These are phyloP conservation scores for Montipora capitata DNA, from an alignment of 92 coral and sea anemone species.

Conservation along the genomic window DNA sequence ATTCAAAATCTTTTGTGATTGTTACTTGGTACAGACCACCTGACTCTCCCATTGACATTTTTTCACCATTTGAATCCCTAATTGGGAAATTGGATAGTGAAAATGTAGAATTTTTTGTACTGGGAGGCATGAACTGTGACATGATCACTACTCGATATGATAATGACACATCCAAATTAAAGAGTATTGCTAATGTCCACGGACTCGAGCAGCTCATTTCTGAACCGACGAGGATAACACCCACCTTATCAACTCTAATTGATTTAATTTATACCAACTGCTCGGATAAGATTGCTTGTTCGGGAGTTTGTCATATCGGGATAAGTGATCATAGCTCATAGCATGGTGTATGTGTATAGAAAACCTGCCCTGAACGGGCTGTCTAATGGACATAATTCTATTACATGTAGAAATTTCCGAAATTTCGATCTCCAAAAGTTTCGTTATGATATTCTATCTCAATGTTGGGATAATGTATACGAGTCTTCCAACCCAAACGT, in stretches of 20 bases:
- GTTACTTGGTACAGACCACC: conserved; percentile 55
- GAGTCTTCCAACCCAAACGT: conserved; percentile 24
- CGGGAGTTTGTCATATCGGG: conserved; percentile 55
- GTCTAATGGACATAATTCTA: conserved; percentile 33
- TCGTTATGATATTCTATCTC: conserved; percentile 32
- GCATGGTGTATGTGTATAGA: conserved; percentile 46
- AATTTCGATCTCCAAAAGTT: conserved; percentile 19
- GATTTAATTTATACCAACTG: neutral
- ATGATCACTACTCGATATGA: conserved; percentile 43
- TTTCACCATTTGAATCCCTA: conserved; percentile 43
- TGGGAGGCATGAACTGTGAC: conserved; percentile 74
- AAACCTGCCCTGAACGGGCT: conserved; percentile 28
- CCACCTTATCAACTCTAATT: conserved; percentile 46
- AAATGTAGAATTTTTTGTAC: conserved; percentile 61
- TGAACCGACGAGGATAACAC: conserved; percentile 41
- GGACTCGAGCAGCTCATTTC: conserved; percentile 55
- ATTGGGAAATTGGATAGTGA: conserved; percentile 60
- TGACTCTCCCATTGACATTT: conserved; percentile 53
- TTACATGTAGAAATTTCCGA: conserved; percentile 41
- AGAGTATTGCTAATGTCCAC: conserved; percentile 42
- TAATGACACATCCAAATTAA: conserved; percentile 52
- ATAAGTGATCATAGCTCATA: conserved; percentile 68
- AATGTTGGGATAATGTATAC: conserved; percentile 7
- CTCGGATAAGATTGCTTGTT: conserved; percentile 53
- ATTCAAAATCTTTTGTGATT: neutral